Percentiles rank a stretch among this genome's conserved stretches.
Evolutionary conservation across 2,797 vertebrate genomes (phyloP).

Genomic region (Chloroceryle amazona): DNA sequence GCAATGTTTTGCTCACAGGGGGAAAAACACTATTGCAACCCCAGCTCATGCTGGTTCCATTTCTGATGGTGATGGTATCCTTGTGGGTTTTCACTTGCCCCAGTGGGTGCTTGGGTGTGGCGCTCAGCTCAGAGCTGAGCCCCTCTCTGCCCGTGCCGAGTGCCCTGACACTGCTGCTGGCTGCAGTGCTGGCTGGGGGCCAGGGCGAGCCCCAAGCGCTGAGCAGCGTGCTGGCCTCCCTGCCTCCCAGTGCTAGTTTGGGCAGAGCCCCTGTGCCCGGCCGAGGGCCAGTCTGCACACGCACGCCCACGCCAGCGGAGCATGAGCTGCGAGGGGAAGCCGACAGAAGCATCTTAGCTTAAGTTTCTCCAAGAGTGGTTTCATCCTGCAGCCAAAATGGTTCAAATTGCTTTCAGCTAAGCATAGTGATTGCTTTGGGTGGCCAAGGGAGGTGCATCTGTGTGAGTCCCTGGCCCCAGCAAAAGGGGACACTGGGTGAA

Average conservation of each 20-base stretch:
- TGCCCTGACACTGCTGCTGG: background rate
- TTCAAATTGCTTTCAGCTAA: background rate
- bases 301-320: accelerated
- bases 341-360: accelerated
- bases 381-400: background rate
- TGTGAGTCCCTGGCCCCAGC: background rate
- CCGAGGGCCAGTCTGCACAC: background rate
- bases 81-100: accelerated
- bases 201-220: accelerated
- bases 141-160: accelerated
- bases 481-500: background rate
- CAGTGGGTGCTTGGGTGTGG: background rate
- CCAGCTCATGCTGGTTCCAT: background rate
- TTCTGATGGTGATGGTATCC: accelerated
- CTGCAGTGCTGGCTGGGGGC: accelerated
- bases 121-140: background rate
- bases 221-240: background rate
- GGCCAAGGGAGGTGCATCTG: background rate
- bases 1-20: background rate
- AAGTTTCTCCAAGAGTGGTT: background rate
- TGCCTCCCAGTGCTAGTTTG: background rate
- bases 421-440: background rate
- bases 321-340: background rate
- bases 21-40: background rate
- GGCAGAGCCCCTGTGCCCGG: background rate